Base-by-base conservation (phyloP, 1,140 invertebrate species). In the Cataglyphis hispanica region DNA sequence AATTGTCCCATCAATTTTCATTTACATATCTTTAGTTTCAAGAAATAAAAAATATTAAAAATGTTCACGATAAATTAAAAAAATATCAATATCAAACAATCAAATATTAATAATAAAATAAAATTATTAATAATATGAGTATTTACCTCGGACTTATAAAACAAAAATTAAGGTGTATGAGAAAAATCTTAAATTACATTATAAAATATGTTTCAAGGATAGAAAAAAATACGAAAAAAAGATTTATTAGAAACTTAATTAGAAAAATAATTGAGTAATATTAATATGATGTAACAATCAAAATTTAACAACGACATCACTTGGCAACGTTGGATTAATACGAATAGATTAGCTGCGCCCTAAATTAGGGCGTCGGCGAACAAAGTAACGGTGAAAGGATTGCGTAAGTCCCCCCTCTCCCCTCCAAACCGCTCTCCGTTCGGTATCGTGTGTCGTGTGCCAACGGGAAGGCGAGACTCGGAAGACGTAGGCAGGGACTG, bases 321-420 rank as follows among this genome's bases (percentile, higher is more conserved):
- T 60, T 22, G 60, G 19, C 63, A 22, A 69, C 7, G n/a, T 10
- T 69, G 25, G n/a, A 27, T 69, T 27, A 70, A 56, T 56, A 8
- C 22, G 16, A 69, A 50, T 19, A 50, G 34, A 53, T 31, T 50
- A 56, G 56, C 22, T 40, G 78, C 67, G 66, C 60, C 76, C 76
- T 83, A 56, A 63, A 69, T 74, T 81, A 87, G 60, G 43, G 25
- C 56, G 61, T 69, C 58, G 61, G 58, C 61, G 84, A 85, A 86
- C 74, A 86, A 89, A 91, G 85, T 91, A 91, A 91, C 87, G 91
- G 90, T 89, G 86, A 87, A 91, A 88, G 88, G 90, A 91, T 92
- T 92, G 90, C 91, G 87, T 92, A 92, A 92, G 89, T 34, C 63
- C 81, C 37, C 75, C 53, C 67, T 64, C 78, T 43, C 37, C 63